phyloP scores from a whole-genome alignment of 2,888 invertebrate genomes.

The Megamerina dolium region DNA sequence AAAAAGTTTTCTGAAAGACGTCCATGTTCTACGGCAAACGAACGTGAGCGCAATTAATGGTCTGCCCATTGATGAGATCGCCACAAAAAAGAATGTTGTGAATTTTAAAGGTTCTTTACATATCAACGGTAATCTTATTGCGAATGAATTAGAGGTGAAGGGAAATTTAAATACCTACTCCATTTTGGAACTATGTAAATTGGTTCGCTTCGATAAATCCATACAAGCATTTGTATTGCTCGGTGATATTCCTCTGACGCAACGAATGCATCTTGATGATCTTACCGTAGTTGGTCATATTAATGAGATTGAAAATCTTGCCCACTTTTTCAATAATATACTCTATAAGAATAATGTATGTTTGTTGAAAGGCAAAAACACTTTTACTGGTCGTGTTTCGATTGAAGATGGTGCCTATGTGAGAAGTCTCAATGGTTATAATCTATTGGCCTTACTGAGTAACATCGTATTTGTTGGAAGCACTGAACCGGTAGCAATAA shows the following conservation, averaged over 20 bases:
- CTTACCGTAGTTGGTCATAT: conserved; percentile 33
- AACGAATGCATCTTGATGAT: conserved; percentile 17
- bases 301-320: conserved; percentile 31
- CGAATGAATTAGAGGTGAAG: conserved; percentile 23
- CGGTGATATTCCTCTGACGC: conserved; percentile 26
- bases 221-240: conserved; percentile 32
- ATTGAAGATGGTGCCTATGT: conserved; percentile 42
- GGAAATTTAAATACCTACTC: conserved; percentile 27
- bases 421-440: conserved; percentile 35
- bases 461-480: conserved; percentile 47
- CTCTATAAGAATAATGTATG: conserved; percentile 31
- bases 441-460: conserved; percentile 41
- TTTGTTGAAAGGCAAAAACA: conserved; percentile 32
- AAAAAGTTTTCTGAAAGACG: conserved; percentile 29
- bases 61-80: conserved; percentile 42
- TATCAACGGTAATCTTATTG: conserved; percentile 34
- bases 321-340: conserved; percentile 35
- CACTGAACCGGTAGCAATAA: conserved; percentile 28
- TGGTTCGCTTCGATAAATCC: conserved; percentile 29
- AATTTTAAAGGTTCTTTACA: conserved; percentile 30
- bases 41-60: conserved; percentile 46
- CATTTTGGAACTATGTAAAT: conserved; percentile 16
- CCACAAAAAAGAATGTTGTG: conserved; percentile 36
- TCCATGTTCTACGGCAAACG: conserved; percentile 38
- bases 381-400: conserved; percentile 37